Base-by-base conservation (phyloP, 2,888 invertebrate species). In the Drosophila neotestacea region DNA sequence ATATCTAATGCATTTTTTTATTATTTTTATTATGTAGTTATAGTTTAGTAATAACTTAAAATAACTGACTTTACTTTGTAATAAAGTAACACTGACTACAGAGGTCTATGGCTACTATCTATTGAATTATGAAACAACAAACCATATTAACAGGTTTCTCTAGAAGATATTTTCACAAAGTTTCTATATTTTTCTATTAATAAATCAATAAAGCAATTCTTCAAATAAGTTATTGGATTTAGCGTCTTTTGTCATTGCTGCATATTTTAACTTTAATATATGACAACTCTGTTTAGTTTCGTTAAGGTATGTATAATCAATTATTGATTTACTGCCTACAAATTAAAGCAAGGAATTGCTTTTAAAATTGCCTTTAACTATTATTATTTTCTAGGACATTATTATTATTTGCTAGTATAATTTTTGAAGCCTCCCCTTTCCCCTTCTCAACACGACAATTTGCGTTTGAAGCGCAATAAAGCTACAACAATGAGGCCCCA, bases 381-480 rank as follows among this genome's bases (percentile, higher is more conserved):
- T 11, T 22, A 22, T 11, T 16, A 16, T 34, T 48, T 42, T 16
- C 39, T 63, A 36, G 41, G 48, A 65, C 79, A 74, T 58, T 60
- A 63, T 55, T 42, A 6, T 22, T 50, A 34, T 16, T 32, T 34
- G 6, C 4, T 34, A 5, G 32, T 10, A 27, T 22, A 36, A 34
- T 34, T 34, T 48, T 16, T 4, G 3, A 13, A 32, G 13, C 22
- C 22, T 22, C 22, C 22, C 22, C 22, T 22, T 22, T 7, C 27
- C 36, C 52, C 16, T n/a, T n/a, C n/a, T n/a, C 16, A 16, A 16
- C 36, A 59, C 52, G 51, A 64, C 74, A 74, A 79, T 83, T 82
- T 86, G 66, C 74, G 59, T 60, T 69, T 36, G 48, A 46, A 68
- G 71, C 32, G 69, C 54, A 62, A 70, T 68, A 85, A 70, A 44